Percentiles rank a stretch among this genome's conserved stretches.
Evolutionary conservation across 2,113 vertebrate species (phyloP).

Genomic region (Nibea coibor): DNA sequence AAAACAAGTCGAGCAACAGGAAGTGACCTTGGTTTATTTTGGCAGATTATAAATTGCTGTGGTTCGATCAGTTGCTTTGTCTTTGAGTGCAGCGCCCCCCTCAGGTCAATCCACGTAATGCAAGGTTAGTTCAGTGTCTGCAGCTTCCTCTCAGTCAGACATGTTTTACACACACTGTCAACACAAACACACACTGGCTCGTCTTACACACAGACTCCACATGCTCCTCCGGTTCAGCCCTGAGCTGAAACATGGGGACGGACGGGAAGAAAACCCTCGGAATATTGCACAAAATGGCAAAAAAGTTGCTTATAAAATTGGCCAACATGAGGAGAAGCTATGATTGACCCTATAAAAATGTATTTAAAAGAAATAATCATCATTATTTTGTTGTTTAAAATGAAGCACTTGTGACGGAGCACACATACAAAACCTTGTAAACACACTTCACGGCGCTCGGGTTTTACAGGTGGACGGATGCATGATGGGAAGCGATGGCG

Average conservation of each 20-base stretch:
- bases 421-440: constrained; percentile 83
- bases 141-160: constrained; percentile 37
- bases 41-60: constrained; percentile 56
- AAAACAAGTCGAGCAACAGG: constrained; percentile 34
- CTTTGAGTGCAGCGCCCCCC: constrained; percentile 35
- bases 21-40: constrained; percentile 62
- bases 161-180: constrained; percentile 39
- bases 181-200: constrained; percentile 60
- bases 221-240: constrained; percentile 11
- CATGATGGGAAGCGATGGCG: constrained; percentile 33
- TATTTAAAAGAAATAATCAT: constrained; percentile 57
- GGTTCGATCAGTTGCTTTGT: constrained; percentile 6
- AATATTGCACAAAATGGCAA: constrained; percentile 77
- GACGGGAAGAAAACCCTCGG: constrained; percentile 42
- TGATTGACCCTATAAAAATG: constrained; percentile 66
- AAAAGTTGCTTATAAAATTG: constrained; percentile 73
- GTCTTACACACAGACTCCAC: constrained; percentile 46
- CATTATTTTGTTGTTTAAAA: constrained; percentile 74
- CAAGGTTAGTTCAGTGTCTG: constrained; percentile 15
- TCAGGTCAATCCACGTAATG: constrained; percentile 27
- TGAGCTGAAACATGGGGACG: constrained; percentile 35
- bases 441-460: constrained; percentile 68
- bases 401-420: constrained; percentile 84
- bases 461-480: constrained; percentile 47
- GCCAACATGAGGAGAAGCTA: constrained; percentile 70